Evolutionary conservation across 2,797 vertebrate species (phyloP).

Genomic region (Pipistrellus pipistrellus): DNA sequence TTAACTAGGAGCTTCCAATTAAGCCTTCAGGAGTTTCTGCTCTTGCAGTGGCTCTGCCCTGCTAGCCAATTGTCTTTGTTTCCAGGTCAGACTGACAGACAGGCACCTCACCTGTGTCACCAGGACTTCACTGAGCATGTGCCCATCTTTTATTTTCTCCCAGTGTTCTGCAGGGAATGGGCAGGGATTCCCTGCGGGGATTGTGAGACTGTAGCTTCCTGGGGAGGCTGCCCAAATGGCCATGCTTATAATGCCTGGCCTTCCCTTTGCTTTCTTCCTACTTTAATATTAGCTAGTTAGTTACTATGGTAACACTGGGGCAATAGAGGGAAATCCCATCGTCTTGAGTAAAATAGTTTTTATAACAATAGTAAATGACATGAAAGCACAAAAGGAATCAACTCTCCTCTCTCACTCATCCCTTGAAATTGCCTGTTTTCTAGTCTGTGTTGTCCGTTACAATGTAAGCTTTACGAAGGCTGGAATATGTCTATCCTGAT

Average conservation of each 20-base stretch:
- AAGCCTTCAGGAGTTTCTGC: background rate
- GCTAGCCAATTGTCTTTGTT: background rate
- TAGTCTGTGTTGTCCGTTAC: background rate
- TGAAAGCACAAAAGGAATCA: background rate
- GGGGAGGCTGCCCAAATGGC: background rate
- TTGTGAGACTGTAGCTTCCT: background rate
- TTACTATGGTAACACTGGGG: background rate
- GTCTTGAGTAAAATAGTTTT: background rate
- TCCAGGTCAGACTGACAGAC: background rate
- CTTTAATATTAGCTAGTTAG: background rate
- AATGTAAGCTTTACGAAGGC: background rate
- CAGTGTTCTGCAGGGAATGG: background rate
- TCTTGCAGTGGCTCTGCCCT: background rate
- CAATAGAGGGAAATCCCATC: background rate
- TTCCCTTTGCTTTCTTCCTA: background rate
- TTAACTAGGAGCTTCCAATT: background rate
- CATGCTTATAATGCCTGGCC: background rate
- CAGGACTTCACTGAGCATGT: background rate
- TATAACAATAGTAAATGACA: background rate
- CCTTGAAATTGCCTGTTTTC: background rate
- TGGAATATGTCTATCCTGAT: background rate
- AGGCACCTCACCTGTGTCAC: background rate
- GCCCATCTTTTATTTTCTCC: background rate
- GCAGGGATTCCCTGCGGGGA: background rate
- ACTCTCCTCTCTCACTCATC: background rate